These are phyloP conservation scores for Ommatoiulus sabulosus DNA, from an alignment of 2,888 invertebrate genomes.

Conservation along the genomic window DNA sequence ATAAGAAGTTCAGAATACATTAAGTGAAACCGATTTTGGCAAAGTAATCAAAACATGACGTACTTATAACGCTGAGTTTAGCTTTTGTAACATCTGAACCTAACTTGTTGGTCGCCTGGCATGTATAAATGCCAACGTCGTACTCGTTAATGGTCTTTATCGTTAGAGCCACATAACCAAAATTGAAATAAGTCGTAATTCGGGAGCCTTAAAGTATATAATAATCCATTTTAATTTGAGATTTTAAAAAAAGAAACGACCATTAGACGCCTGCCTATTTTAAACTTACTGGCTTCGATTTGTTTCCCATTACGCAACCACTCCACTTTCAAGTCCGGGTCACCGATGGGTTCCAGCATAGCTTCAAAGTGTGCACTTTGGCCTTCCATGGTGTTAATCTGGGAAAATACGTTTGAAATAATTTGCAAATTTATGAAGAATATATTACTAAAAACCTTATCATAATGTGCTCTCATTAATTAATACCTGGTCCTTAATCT, in stretches of 20 bases:
- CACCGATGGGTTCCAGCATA: slow-evolving; percentile 91
- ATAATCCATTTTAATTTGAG: background rate
- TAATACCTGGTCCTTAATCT: slow-evolving; percentile 76
- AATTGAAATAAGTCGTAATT: slow-evolving; percentile 93
- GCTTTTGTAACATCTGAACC: slow-evolving; percentile 88
- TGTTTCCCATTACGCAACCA: slow-evolving; percentile 93
- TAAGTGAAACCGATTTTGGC: background rate
- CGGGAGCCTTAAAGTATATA: slow-evolving; percentile 74
- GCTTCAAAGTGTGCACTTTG: slow-evolving; percentile 97
- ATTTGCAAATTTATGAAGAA: background rate
- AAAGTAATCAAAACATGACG: slow-evolving; percentile 67
- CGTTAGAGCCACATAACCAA: slow-evolving; percentile 93
- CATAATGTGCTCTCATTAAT: background rate
- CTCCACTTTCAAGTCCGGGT: slow-evolving; percentile 88
- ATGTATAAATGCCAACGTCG: slow-evolving; percentile 90
- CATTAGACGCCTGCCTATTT: background rate
- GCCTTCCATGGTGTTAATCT: slow-evolving; percentile 78
- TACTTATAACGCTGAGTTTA: slow-evolving; percentile 84
- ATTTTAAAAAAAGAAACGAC: background rate
- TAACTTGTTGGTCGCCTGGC: slow-evolving; percentile 85
- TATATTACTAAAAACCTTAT: background rate
- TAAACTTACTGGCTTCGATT: slow-evolving; percentile 82
- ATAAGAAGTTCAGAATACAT: background rate
- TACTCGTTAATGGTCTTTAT: slow-evolving; percentile 90
- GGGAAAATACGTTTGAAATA: background rate